Evolutionary conservation across 35 echinoderm and acorn worm species (phyloP).

Genomic region (Chiridota heheva): DNA sequence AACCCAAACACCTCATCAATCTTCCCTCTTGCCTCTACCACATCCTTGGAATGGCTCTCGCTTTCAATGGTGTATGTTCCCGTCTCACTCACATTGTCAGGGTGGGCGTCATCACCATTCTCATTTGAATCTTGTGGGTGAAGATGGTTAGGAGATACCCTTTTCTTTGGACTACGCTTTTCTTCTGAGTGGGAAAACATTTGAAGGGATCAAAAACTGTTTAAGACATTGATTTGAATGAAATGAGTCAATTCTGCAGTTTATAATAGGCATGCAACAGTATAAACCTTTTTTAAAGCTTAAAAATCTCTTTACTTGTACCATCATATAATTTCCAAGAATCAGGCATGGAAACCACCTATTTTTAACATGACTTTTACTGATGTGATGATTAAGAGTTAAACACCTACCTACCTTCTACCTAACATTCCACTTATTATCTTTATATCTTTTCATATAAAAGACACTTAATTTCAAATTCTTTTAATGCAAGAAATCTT

Average conservation of each 20-base stretch:
- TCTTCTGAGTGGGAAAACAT: not conserved
- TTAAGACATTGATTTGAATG: not conserved
- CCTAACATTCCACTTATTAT: too few relatives aligned
- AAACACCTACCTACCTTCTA: too few relatives aligned
- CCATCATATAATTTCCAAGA: too few relatives aligned
- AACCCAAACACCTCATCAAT: conserved; percentile 93
- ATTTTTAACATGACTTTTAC: too few relatives aligned
- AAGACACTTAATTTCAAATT: too few relatives aligned
- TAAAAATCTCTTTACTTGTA: too few relatives aligned
- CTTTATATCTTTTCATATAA: too few relatives aligned
- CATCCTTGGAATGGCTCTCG: conserved; percentile 73
- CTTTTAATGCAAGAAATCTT: too few relatives aligned
- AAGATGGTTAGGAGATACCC: conserved; percentile 4
- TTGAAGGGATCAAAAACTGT: not conserved
- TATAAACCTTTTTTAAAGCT: too few relatives aligned
- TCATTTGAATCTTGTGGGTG: conserved; percentile 15
- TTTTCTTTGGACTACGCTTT: not conserved
- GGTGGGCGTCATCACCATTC: not conserved
- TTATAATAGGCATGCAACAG: conserved; percentile 9
- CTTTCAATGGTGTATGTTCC: conserved; percentile 98
- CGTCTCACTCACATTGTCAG: conserved; percentile 85
- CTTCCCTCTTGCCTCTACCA: conserved; percentile 59
- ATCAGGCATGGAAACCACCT: too few relatives aligned
- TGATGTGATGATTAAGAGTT: too few relatives aligned
- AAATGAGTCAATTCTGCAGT: conserved; percentile 18